Evolutionary conservation across 2,113 vertebrate genomes (phyloP).

Genomic region (Irena cyanogastra): DNA sequence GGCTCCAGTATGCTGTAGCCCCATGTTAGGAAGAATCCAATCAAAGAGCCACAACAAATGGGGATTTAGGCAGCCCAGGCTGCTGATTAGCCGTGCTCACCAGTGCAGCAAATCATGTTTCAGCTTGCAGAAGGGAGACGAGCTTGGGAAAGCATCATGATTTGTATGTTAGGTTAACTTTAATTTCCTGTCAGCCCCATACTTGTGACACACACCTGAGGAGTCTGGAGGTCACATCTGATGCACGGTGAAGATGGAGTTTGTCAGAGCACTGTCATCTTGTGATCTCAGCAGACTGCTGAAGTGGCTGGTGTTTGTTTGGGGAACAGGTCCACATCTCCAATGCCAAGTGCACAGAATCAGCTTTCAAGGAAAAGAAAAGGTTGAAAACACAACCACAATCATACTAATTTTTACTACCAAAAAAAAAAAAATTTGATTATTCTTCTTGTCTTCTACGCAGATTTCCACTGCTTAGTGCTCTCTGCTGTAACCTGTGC

Average conservation of each 20-base stretch:
- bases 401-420: not conserved
- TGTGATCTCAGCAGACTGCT: not conserved
- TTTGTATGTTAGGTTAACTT: constrained; percentile 55
- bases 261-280: not conserved
- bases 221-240: constrained; percentile 26
- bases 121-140: not conserved
- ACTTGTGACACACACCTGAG: constrained; percentile 28
- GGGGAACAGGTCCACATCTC: not conserved
- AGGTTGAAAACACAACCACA: not conserved
- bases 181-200: constrained; percentile 68
- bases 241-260: constrained; percentile 24
- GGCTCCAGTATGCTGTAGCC: not conserved
- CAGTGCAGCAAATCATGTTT: constrained; percentile 45
- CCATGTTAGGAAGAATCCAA: constrained; percentile 32
- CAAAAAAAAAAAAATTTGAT: not conserved
- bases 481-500: not conserved
- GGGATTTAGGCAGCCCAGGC: constrained; percentile 45
- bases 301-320: not conserved
- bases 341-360: not conserved
- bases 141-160: constrained; percentile 54
- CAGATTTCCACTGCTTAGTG: not conserved
- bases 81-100: constrained; percentile 9
- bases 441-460: not conserved
- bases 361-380: not conserved
- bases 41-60: not conserved